Evolutionary conservation across 2,113 vertebrate genomes (phyloP).

Genomic region (Sapayoa aenigma): DNA sequence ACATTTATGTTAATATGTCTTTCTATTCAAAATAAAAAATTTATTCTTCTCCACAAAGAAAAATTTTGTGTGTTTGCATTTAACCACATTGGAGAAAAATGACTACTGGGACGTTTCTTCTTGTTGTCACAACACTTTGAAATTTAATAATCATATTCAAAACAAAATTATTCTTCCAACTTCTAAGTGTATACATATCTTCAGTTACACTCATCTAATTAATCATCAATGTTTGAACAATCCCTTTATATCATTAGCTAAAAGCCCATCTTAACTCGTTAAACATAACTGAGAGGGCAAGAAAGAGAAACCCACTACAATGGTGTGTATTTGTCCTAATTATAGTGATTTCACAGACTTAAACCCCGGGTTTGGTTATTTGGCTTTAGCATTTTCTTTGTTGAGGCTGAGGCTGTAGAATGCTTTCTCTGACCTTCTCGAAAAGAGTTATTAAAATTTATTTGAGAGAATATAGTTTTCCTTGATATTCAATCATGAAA

Average conservation of each 20-base stretch:
- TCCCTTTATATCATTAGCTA: neutral
- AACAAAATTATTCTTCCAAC: neutral
- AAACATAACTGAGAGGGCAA: neutral
- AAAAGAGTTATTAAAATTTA: conserved; percentile 7
- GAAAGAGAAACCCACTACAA: neutral
- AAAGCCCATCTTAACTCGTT: neutral
- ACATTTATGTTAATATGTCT: neutral
- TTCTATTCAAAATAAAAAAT: neutral
- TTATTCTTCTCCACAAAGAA: neutral
- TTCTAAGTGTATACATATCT: neutral
- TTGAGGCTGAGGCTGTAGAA: neutral
- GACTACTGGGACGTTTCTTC: neutral
- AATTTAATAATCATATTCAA: neutral
- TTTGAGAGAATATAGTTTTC: neutral
- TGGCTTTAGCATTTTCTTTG: neutral
- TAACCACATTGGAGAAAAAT: neutral
- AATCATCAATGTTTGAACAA: neutral
- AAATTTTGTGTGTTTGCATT: neutral
- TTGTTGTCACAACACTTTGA: neutral
- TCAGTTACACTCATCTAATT: neutral
- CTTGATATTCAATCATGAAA: neutral
- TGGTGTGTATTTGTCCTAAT: neutral
- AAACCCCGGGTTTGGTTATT: neutral
- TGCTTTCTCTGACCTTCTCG: neutral
- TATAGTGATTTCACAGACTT: conserved; percentile 6